Base-by-base conservation (phyloP, 1,140 invertebrate species). In the Conus betulinus region DNA sequence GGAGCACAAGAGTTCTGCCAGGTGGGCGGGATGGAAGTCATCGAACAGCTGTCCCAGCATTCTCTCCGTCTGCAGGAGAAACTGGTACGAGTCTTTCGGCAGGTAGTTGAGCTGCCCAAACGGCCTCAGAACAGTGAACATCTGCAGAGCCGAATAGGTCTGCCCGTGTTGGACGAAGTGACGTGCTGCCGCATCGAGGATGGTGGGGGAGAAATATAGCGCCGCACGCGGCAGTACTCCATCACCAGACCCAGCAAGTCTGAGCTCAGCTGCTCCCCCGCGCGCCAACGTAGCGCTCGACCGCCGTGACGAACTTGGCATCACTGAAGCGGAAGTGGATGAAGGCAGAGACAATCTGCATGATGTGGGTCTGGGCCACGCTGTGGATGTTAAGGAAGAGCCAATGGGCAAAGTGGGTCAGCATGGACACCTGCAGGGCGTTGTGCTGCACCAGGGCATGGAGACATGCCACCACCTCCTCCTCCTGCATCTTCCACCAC, bases 91-190 rank as follows among this genome's bases (percentile, higher is more conserved):
- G 39, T 84, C 57, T 78, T 85, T 84, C 57, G 97, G 97, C 76
- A 96, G 91, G 92, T 96, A 96, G 94, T 96, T 96, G 53, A 98
- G 94, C 87, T 95, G 94, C 51, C 97, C 97, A 94, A 97, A 97
- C 13, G 96, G 94, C 88, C 95, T 96, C 74, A 97, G 95, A 53
- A 97, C 95, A 3, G 96, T 95, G 85, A 96, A 96, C 15, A 97
- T 89, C 91, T 96, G 96, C 86, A 95, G 94, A 1, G 96, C 92
- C 86, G 96, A 94, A 67, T 97, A 94, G 85, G 94, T 90, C 23
- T 92, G 91, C n/a, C 93, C 95, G 91, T 91, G 96, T n/a, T 93
- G 95, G 11, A 96, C 93, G 91, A 97, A 96, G 92, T 97, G 97
- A 87, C 96, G 93, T 55, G 95, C 96, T 89, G 96, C 96, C 67